A percentile compares a stretch with the other conserved stretches of the same genome.
These are phyloP conservation scores for Rhinoderma darwinii DNA, from an alignment of 2,113 vertebrate species.

Conservation along the genomic window DNA sequence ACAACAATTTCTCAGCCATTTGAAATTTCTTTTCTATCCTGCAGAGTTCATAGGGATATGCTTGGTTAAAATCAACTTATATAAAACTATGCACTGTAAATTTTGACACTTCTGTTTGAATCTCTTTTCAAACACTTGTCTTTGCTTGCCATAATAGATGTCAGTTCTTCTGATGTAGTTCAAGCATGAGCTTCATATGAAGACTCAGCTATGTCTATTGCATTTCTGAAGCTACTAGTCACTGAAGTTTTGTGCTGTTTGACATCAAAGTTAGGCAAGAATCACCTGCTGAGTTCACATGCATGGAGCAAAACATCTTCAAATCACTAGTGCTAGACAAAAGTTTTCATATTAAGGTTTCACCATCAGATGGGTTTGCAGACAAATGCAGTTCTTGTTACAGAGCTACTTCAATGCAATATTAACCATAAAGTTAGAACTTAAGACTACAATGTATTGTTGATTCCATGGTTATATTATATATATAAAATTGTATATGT, in stretches of 20 bases:
- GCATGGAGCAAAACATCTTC: conserved; percentile 97
- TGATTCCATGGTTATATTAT: not conserved
- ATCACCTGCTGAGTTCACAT: conserved; percentile 97
- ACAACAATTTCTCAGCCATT: conserved; percentile 91
- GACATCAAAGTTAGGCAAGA: conserved; percentile 91
- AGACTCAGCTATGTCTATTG: conserved; percentile 91
- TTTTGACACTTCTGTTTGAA: conserved; percentile 98
- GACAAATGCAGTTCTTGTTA: conserved; percentile 80
- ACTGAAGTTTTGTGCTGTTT: conserved; percentile 96
- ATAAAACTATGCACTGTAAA: conserved; percentile 94
- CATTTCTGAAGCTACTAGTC: conserved; percentile 95
- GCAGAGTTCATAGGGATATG: conserved; percentile 95
- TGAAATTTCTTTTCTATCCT: conserved; percentile 94
- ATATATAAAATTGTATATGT: not conserved
- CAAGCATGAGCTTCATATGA: conserved; percentile 86
- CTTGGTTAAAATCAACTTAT: conserved; percentile 99
- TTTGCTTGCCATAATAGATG: conserved; percentile 99
- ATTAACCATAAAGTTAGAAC: conserved; percentile 21
- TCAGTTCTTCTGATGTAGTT: conserved; percentile 98
- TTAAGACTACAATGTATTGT: not conserved
- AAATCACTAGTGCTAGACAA: conserved; percentile 99
- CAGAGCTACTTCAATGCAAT: conserved; percentile 63
- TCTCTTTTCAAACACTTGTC: conserved; percentile 98
- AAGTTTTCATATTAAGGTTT: conserved; percentile 92
- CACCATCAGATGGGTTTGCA: conserved; percentile 76